Conservation (phyloP, 2,797 vertebrate genomes). For the Manis javanica region DNA sequence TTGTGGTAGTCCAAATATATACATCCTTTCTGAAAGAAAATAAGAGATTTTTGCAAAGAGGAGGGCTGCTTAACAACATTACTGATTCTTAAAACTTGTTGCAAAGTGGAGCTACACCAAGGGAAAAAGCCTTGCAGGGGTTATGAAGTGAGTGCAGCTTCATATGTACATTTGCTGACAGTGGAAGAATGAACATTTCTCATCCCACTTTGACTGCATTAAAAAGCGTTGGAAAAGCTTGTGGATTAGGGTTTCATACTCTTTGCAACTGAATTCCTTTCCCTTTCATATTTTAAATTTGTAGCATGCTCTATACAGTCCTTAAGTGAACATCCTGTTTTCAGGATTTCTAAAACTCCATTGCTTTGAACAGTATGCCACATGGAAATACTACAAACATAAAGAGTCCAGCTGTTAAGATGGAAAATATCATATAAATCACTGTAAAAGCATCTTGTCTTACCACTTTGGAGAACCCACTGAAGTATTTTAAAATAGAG, state of each 20-base stretch:
- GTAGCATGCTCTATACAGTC: slow-evolving; percentile 69
- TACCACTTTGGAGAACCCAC: slow-evolving; percentile 61
- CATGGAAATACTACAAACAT: slow-evolving; percentile 72
- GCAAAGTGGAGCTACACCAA: slow-evolving; percentile 28
- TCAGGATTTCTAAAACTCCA: slow-evolving; percentile 72
- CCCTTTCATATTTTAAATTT: slow-evolving; percentile 69
- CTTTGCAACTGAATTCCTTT: slow-evolving; percentile 67
- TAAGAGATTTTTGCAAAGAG: slow-evolving; percentile 20
- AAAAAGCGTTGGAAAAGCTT: slow-evolving; percentile 48
- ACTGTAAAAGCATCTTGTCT: slow-evolving; percentile 72
- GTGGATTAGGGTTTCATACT: slow-evolving; percentile 77
- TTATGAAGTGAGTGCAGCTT: slow-evolving; percentile 63
- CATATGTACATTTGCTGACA: slow-evolving; percentile 68
- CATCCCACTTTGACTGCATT: slow-evolving; percentile 62
- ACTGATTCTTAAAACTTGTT: slow-evolving; percentile 58
- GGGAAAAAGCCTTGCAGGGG: slow-evolving; percentile 14
- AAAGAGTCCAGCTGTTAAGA: slow-evolving; percentile 74
- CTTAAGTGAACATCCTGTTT: slow-evolving; percentile 77
- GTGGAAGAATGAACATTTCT: slow-evolving; percentile 77
- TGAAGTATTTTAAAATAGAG: slow-evolving; percentile 67
- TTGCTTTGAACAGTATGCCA: slow-evolving; percentile 76
- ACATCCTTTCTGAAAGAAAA: slow-evolving; percentile 5
- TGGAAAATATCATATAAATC: slow-evolving; percentile 78
- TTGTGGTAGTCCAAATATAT: not conserved
- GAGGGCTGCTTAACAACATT: not conserved